Conservation (phyloP, 1,140 invertebrate species). For the Platorchestia sp. region DNA sequence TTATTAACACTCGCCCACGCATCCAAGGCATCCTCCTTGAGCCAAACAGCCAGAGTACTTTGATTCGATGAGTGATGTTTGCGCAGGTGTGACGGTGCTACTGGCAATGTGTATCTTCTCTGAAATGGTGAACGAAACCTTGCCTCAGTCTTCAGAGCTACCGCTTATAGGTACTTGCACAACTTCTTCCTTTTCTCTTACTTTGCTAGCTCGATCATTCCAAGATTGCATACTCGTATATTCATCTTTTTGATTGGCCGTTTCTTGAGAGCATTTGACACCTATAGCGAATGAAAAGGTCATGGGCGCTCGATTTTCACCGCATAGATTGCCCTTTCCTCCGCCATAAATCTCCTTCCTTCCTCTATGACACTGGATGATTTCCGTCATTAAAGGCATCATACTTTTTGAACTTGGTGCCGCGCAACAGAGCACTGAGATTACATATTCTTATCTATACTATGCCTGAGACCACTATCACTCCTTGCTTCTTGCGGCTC, state of each 20-base stretch:
- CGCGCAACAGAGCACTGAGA: slow-evolving; percentile 5
- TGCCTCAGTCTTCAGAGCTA: slow-evolving; percentile 58
- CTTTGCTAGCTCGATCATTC: slow-evolving; percentile 35
- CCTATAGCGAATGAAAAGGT: slow-evolving; percentile 36
- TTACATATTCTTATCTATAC: slow-evolving; percentile 10
- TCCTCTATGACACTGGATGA: slow-evolving; percentile 11
- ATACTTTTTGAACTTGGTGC: slow-evolving; percentile 14
- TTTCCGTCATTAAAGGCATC: slow-evolving; percentile 31
- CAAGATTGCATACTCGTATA: slow-evolving; percentile 25
- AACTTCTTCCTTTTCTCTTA: slow-evolving; percentile 19
- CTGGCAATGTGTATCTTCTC: slow-evolving; percentile 59
- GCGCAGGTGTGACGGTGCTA: slow-evolving; percentile 57
- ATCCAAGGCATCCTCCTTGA: background rate
- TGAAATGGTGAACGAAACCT: slow-evolving; percentile 56
- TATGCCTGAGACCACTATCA: slow-evolving; percentile 6
- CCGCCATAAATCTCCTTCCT: background rate
- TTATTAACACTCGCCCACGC: background rate
- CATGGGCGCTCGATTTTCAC: background rate
- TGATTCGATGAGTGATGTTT: slow-evolving; percentile 24
- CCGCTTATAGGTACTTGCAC: slow-evolving; percentile 55
- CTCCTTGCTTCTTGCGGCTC: slow-evolving; percentile 16
- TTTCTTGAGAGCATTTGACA: slow-evolving; percentile 26
- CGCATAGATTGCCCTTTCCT: background rate
- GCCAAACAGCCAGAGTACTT: background rate
- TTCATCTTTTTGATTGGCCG: slow-evolving; percentile 29